Conservation (phyloP, 2,888 invertebrate species). For the Atherix ibis region DNA sequence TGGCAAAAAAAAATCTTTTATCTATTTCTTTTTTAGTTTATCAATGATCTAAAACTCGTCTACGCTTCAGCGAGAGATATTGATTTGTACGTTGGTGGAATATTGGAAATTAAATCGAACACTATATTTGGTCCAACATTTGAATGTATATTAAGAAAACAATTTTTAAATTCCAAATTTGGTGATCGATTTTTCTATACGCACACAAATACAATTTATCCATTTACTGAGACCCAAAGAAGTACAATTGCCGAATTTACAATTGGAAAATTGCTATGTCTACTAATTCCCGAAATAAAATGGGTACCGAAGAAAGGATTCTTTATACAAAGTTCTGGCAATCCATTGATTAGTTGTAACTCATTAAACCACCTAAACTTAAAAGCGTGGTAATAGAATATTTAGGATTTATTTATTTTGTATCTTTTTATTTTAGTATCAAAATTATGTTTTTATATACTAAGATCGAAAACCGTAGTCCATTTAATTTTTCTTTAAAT, state of each 20-base stretch:
- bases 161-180: slow-evolving; percentile 44
- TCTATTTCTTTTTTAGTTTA: slow-evolving; percentile 32
- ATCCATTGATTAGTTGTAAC: too few species aligned
- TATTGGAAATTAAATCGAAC: slow-evolving; percentile 47
- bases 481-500: too few species aligned
- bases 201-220: slow-evolving; percentile 27
- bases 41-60: slow-evolving; percentile 31
- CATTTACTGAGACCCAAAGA: slow-evolving; percentile 33
- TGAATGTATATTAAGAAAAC: slow-evolving; percentile 55
- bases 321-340: too few species aligned
- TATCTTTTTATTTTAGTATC: background rate
- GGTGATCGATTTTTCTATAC: slow-evolving; percentile 65
- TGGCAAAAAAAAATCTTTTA: background rate
- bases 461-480: too few species aligned
- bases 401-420: background rate
- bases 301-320: slow-evolving; percentile 34
- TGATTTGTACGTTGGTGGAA: slow-evolving; percentile 60
- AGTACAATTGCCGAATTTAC: slow-evolving; percentile 45
- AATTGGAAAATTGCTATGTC: slow-evolving; percentile 3
- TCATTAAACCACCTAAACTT: too few species aligned
- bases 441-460: too few species aligned
- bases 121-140: slow-evolving; percentile 55
- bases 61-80: slow-evolving; percentile 38
- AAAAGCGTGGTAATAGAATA: background rate
- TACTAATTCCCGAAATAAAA: too few species aligned